Conservation (phyloP, 2,113 vertebrate genomes). For the Strix aluco region DNA sequence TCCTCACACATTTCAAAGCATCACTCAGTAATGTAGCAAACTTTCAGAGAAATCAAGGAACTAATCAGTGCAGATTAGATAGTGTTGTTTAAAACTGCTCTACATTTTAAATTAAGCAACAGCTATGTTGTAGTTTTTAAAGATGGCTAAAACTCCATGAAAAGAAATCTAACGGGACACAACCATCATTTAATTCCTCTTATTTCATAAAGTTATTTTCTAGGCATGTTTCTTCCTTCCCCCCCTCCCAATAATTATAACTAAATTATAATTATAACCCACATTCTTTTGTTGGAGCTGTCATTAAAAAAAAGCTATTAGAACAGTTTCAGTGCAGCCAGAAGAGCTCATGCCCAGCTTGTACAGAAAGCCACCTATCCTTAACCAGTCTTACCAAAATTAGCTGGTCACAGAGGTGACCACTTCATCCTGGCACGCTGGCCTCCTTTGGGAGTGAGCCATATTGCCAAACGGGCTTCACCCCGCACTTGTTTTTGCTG, state of each 20-base stretch:
- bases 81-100: not conserved
- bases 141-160: not conserved
- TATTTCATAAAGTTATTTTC: not conserved
- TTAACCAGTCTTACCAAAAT: not conserved
- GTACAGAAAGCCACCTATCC: not conserved
- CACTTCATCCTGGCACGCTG: not conserved
- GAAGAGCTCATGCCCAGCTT: not conserved
- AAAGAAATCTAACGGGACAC: not conserved
- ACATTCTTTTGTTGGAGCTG: not conserved
- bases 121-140: not conserved
- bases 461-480: not conserved
- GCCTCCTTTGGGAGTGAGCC: fast-evolving
- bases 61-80: not conserved
- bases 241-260: not conserved
- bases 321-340: not conserved
- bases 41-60: not conserved
- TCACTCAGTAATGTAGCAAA: not conserved
- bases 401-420: not conserved
- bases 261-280: not conserved
- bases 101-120: not conserved
- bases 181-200: not conserved
- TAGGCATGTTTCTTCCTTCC: not conserved
- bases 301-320: not conserved
- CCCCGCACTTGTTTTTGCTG: not conserved
- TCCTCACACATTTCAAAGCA: not conserved